Base-by-base conservation (phyloP, 1,140 invertebrate species). In the Euwallacea fornicatus region DNA sequence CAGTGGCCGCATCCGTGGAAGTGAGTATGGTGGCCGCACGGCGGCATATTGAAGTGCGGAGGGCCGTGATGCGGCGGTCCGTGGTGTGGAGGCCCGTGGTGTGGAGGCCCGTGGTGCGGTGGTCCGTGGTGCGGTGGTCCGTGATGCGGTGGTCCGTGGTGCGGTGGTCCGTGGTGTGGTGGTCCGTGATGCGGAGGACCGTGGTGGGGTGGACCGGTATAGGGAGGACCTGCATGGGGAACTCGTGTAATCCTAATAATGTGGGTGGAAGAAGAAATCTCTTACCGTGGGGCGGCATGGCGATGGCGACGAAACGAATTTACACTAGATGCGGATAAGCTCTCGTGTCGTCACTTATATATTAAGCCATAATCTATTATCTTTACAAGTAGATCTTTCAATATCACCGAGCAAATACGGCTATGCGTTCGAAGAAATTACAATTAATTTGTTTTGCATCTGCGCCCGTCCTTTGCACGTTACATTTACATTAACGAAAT, bases 1-100 rank as follows among this genome's bases (percentile, higher is more conserved):
- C 65, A 56, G 21, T 66, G 65, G 42, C 21, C 7, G 13, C 50
- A 55, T n/a, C 65, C 65, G 16, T 56, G 54, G 53, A 58, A 43
- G 2, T 8, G 13, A 7, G 7, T 41, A 33, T 8, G 15, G n/a
- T 55, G 50, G 7, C 55, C 55, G 21, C 54, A 56, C 2, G 65
- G 65, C 10, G 65, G 65, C 43, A 9, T 15, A 64, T 47, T 9
- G 13, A 15, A 21, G 8, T 46, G 61, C 9, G 43, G 43, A 11
- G 61, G 61, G 7, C 61, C 61, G 21, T 63, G 44, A 33, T 50
- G 61, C 15, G 61, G 61, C 7, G 61, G 44, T 8, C 61, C 61
- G 33, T 7, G 8, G 15, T 64, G 61, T 7, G 61, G 61, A 7
- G 61, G 61, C 6, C 43, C 58, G 21, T 2, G 41, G 42, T 1